phyloP scores from a whole-genome alignment of 2,113 vertebrate genomes.

The Eolophus roseicapilla region DNA sequence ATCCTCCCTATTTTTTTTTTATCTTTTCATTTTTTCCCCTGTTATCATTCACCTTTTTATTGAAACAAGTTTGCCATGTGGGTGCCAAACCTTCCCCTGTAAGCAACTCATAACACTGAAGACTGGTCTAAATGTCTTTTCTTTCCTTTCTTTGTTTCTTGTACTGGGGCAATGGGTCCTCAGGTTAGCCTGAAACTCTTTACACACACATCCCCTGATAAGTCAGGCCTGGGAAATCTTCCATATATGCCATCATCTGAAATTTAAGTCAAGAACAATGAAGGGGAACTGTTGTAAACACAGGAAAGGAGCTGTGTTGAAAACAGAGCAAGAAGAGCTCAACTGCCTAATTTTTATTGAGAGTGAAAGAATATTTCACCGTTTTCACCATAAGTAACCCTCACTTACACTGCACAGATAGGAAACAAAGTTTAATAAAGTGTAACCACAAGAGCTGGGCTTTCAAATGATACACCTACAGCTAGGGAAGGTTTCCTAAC shows the following conservation, averaged over 20 bases:
- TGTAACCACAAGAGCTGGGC: not conserved
- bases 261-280: not conserved
- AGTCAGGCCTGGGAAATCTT: not conserved
- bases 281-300: not conserved
- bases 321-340: not conserved
- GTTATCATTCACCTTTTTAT: not conserved
- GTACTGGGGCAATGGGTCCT: not conserved
- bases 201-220: not conserved
- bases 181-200: not conserved
- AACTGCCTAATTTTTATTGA: not conserved
- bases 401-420: not conserved
- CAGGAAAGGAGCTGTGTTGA: not conserved
- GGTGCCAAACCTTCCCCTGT: not conserved
- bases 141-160: not conserved
- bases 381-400: not conserved
- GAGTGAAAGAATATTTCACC: not conserved
- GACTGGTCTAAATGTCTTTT: not conserved
- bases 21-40: not conserved
- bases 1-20: not conserved
- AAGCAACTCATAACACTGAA: not conserved
- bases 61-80: constrained; percentile 1
- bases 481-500: not conserved
- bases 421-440: constrained; percentile 15
- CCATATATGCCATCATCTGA: not conserved
- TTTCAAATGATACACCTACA: not conserved